A percentile compares a stretch with the other conserved stretches of the same genome.
Conservation (phyloP, 53 echinoderm and acorn worm genomes). For the Mesocentrotus franciscanus region DNA sequence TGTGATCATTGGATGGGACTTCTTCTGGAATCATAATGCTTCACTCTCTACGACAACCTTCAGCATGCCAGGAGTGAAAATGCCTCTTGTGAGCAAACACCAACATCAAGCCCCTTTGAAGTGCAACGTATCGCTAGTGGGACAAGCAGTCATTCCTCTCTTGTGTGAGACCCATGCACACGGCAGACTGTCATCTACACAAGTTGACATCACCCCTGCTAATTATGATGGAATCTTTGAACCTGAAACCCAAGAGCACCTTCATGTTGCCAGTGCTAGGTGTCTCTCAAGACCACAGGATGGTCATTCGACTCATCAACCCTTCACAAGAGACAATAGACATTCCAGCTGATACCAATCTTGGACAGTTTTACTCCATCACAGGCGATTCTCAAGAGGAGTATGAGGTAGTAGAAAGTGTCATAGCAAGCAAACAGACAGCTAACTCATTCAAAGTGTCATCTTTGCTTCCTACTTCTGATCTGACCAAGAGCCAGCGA, state of each 20-base stretch:
- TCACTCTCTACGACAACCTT: conserved; percentile 19
- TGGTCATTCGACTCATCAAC: conserved; percentile 1
- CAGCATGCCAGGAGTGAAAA: conserved; percentile 23
- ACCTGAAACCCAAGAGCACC: background rate
- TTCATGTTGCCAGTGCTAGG: background rate
- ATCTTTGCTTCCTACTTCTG: background rate
- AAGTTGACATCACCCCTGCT: background rate
- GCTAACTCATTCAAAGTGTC: background rate
- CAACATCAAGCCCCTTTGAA: background rate
- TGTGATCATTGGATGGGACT: conserved; percentile 44
- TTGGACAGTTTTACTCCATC: conserved; percentile 11
- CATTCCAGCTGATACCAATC: background rate
- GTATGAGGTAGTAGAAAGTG: background rate
- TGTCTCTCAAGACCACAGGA: background rate
- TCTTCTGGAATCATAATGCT: background rate
- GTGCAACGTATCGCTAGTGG: conserved; percentile 33
- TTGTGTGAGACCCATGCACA: background rate
- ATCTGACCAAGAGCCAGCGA: background rate
- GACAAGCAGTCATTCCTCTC: conserved; percentile 2
- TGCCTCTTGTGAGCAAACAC: conserved; percentile 13
- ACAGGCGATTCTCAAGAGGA: background rate
- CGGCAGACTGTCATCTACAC: background rate
- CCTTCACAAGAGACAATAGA: background rate
- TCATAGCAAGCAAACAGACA: background rate
- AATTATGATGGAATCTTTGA: conserved; percentile 28